A percentile compares a stretch with the other conserved stretches of the same genome.
Conservation (phyloP, 2,888 invertebrate genomes). For the Cremastinae sp. region DNA sequence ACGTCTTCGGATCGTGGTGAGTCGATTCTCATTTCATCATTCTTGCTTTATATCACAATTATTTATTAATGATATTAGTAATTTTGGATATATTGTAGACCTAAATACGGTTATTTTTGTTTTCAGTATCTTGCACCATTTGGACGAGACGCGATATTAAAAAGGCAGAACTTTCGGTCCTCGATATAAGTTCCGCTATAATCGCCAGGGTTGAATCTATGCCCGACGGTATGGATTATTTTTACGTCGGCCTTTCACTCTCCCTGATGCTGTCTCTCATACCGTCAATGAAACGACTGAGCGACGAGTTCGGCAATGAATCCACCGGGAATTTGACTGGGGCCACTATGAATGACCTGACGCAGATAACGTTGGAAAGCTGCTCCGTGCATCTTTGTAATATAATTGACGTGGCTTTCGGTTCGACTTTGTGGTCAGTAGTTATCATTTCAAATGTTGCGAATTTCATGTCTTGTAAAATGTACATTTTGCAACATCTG, state of each 20-base stretch:
- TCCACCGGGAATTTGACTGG: slow-evolving; percentile 71
- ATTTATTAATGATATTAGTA: too few species aligned
- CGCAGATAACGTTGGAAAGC: slow-evolving; percentile 69
- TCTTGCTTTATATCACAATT: too few species aligned
- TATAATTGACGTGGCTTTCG: slow-evolving; percentile 80
- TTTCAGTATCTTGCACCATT: slow-evolving; percentile 94
- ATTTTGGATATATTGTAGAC: background rate
- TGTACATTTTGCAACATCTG: too few species aligned
- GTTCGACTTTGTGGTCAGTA: slow-evolving; percentile 80
- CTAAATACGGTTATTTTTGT: background rate
- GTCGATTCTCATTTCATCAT: slow-evolving; percentile 38
- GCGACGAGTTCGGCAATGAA: slow-evolving; percentile 76
- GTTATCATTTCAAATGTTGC: too few species aligned
- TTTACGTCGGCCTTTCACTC: slow-evolving; percentile 85
- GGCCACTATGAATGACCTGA: slow-evolving; percentile 68
- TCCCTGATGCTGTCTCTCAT: slow-evolving; percentile 84
- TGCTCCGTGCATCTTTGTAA: slow-evolving; percentile 70
- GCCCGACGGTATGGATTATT: slow-evolving; percentile 90
- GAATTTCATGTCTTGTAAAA: too few species aligned
- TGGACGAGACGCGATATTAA: slow-evolving; percentile 95
- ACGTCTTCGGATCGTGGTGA: slow-evolving; percentile 89
- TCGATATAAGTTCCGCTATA: slow-evolving; percentile 97
- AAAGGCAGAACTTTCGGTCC: slow-evolving; percentile 95
- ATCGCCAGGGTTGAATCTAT: slow-evolving; percentile 94
- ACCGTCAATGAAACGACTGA: slow-evolving; percentile 83